phyloP scores from a whole-genome alignment of 2,113 vertebrate species.

The Axis porcinus region DNA sequence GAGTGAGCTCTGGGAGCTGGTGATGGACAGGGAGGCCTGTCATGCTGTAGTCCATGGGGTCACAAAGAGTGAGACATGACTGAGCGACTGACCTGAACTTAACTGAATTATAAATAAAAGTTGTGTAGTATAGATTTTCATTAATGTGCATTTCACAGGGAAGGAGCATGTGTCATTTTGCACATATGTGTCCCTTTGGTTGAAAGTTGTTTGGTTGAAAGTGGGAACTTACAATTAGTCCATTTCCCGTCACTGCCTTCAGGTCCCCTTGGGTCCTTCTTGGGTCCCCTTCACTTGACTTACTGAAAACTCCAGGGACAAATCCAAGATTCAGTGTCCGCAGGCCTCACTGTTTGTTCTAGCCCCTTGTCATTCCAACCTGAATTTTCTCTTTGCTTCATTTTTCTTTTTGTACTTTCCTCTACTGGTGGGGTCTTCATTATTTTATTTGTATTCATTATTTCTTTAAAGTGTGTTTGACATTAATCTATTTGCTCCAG shows the following conservation, averaged over 20 bases:
- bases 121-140: not conserved
- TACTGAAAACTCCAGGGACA: not conserved
- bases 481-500: not conserved
- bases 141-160: not conserved
- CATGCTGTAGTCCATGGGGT: no score
- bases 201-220: no score
- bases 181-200: not conserved
- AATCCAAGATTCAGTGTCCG: fast-evolving
- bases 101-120: not conserved
- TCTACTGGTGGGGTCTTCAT: not conserved
- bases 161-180: not conserved
- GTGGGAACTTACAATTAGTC: not conserved
- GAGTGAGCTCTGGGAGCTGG: no score
- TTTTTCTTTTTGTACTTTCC: not conserved
- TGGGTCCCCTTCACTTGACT: not conserved
- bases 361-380: not conserved
- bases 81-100: no score
- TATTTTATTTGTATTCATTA: not conserved
- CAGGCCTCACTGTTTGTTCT: not conserved
- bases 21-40: no score
- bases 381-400: not conserved
- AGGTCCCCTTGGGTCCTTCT: no score
- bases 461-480: not conserved
- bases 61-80: no score
- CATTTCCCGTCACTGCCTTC: not conserved